Conservation (phyloP, 2,797 vertebrate genomes). For the Sebastes vulpes region DNA sequence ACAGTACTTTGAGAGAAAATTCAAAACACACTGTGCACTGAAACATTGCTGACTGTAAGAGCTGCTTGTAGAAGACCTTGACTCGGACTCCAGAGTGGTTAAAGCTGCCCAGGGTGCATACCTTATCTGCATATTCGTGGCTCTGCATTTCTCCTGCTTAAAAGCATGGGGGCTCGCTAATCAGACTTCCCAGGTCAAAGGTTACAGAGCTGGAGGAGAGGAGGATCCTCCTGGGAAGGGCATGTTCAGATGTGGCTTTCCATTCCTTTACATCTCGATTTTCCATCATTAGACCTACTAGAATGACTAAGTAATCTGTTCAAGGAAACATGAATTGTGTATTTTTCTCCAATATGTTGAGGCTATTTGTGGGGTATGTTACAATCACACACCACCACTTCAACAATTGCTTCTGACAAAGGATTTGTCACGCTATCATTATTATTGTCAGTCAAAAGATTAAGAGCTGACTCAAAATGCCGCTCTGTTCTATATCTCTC, state of each 20-base stretch:
- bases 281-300: neutral
- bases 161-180: slow-evolving; percentile 69
- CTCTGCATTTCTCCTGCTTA: slow-evolving; percentile 73
- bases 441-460: slow-evolving; percentile 29
- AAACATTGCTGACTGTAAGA: slow-evolving; percentile 60
- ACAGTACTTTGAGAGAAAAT: slow-evolving; percentile 7
- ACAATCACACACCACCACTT: slow-evolving; percentile 7
- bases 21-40: neutral
- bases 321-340: neutral
- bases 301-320: neutral
- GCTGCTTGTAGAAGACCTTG: slow-evolving; percentile 67
- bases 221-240: slow-evolving; percentile 67
- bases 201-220: slow-evolving; percentile 62
- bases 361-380: slow-evolving; percentile 6
- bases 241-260: slow-evolving; percentile 64
- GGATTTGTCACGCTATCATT: slow-evolving; percentile 20
- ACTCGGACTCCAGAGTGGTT: slow-evolving; percentile 49
- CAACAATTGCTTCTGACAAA: slow-evolving; percentile 25
- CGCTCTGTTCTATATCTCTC: slow-evolving; percentile 2
- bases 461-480: slow-evolving; percentile 15
- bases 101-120: slow-evolving; percentile 60
- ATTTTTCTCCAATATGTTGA: neutral
- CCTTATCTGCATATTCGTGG: slow-evolving; percentile 77
- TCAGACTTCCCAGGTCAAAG: slow-evolving; percentile 76
- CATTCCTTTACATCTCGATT: slow-evolving; percentile 34